Base-by-base conservation (phyloP, 2,888 invertebrate genomes). In the Biston stratarius region DNA sequence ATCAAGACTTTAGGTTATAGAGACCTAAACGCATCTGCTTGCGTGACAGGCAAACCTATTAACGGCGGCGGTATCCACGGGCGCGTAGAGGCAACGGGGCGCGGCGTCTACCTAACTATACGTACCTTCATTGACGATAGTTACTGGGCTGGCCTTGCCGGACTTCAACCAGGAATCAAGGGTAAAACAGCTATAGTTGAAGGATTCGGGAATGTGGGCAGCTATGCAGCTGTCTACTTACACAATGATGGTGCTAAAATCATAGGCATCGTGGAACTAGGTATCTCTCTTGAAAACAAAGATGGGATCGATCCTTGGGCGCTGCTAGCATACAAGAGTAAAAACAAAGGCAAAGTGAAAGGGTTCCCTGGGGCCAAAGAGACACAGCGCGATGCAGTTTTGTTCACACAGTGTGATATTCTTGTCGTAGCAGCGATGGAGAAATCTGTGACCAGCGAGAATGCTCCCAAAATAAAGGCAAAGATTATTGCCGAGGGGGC, bases 21-120 rank as follows among this genome's bases (percentile, higher is more conserved):
- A 72, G 97, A 97, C 83, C 93, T 97, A 74, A 97, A 97, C 88
- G 96, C 97, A 14, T 95, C 96, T 75, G 97, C 97, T 15, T 97
- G 97, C 83, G 97, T 98, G 62, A 98, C 98, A 36, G 98, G 98
- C 64, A 98, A 98, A 87, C 97, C 98, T 42, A 97, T 98, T 80
- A 96, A 97, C 82, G 95, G 97, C 82, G 98, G 97, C 70, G 97
- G 97, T 73, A 97, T 98, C 81, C 96, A 97, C 85, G 98, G 98
- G 38, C 95, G 97, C 72, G 95, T 96, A 38, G 96, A 97, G 67
- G 98, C 98, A 11, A 98, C 98, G 15, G 98, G 98, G 64, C 95
- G 96, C 77, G 97, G 97, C 70, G 95, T 96, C 59, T 97, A 95
- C 90, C 96, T 97, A 87, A 96, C 96, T 58, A 91, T 96, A 74